Evolutionary conservation across 1,140 invertebrate genomes (phyloP), one percentile per base, ranked within the genome.

Genomic region (Drosophila sechellia): DNA sequence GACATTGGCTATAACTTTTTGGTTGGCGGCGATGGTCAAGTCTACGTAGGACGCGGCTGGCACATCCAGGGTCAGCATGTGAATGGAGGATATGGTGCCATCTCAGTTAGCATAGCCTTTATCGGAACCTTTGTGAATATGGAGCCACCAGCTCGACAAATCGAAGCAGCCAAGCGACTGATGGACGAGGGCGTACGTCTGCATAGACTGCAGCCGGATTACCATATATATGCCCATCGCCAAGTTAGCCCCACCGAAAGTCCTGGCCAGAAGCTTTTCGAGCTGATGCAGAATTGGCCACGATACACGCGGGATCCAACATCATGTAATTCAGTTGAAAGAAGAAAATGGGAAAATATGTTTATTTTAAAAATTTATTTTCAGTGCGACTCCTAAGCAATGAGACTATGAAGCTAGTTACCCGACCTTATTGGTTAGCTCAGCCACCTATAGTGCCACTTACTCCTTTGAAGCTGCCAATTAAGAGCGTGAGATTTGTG

Each of bases 1-100:
- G 95, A 96, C 70, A 95, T 96, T 37, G 94, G 43, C 0, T 96
- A 96, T 75, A 97, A 95, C 81, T 97, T 97, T 79, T 87, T 97
- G 1, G 93, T 97, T 1, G 96, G 96, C 0, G 95, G 95, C 27
- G 95, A 96, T 83, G 96, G 96, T 0, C 93, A 93, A 3, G 94
- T 94, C 1, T 96, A 96, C 91, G 94, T 94, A 86, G 96, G 95
- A 0, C 92, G 94, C 15, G 95, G 95, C 1, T 96, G 95, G 95
- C 93, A 94, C 65, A 90, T 90, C 8, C 87, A 94, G 5, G 95
- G 95, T 0, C 93, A 95, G 2, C 95, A 96, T 75, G 94, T 95
- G 0, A 92, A 93, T 17, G 92, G 93, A 0, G 92, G 93, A 0
- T 95, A 95, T 79, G 96, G 96, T 64, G 77, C 81, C 2, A 93